Percentiles rank a stretch among this genome's conserved stretches.
phyloP scores from a whole-genome alignment of 2,797 vertebrate species.

The Moxostoma hubbsi region DNA sequence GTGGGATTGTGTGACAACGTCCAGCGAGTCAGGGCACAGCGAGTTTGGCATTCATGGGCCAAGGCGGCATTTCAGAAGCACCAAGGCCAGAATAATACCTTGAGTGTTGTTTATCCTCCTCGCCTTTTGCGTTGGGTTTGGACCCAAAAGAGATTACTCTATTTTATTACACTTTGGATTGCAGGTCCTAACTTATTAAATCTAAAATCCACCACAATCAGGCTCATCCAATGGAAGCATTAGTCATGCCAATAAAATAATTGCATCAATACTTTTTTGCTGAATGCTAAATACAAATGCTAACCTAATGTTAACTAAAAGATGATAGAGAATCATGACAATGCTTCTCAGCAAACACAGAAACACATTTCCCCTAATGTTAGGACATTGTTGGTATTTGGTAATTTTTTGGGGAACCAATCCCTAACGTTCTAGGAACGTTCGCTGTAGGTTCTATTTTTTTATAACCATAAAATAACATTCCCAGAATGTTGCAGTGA shows the following conservation, averaged over 20 bases:
- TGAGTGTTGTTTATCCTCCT: conserved; percentile 49
- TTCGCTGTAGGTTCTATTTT: too few relatives aligned
- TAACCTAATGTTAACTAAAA: not conserved
- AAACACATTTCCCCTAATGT: not conserved
- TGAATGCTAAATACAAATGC: not conserved
- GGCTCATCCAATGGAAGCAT: not conserved
- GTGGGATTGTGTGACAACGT: conserved; percentile 71
- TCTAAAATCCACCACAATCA: not conserved
- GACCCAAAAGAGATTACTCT: conserved; percentile 17
- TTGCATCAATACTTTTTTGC: not conserved
- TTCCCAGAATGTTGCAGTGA: too few relatives aligned
- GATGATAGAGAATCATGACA: too few relatives aligned
- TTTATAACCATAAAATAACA: too few relatives aligned
- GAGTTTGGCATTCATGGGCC: conserved; percentile 56
- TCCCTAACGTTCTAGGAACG: too few relatives aligned
- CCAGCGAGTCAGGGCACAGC: conserved; percentile 59
- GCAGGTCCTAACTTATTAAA: conserved; percentile 12
- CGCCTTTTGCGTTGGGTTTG: conserved; percentile 22
- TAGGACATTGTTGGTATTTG: not conserved
- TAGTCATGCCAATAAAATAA: not conserved
- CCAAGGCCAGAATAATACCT: conserved; percentile 56
- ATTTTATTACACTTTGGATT: conserved; percentile 24
- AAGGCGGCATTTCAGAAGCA: conserved; percentile 61
- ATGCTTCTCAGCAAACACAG: not conserved
- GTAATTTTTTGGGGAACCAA: too few relatives aligned